Conservation (phyloP, 2,888 invertebrate species). For the Erannis defoliaria region DNA sequence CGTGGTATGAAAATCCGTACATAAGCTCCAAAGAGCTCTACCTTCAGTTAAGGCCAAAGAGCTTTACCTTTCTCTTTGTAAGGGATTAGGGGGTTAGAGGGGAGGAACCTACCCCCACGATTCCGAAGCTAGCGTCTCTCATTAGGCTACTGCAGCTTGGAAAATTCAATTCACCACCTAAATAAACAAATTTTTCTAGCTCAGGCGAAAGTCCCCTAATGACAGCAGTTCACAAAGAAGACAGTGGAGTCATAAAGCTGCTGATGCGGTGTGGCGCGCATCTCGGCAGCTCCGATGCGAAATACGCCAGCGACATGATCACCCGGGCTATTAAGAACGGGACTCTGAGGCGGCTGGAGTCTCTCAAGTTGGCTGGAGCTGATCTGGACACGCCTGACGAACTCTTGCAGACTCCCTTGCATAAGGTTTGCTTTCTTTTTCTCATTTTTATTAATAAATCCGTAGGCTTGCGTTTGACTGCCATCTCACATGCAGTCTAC, state of each 20-base stretch:
- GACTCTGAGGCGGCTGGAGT: conserved; percentile 84
- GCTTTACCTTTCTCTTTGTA: too few relatives aligned
- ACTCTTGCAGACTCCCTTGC: conserved; percentile 89
- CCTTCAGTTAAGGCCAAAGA: too few relatives aligned
- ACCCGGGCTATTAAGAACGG: conserved; percentile 89
- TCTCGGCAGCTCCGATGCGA: conserved; percentile 85
- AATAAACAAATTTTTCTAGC: conserved; percentile 41
- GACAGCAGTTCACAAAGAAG: conserved; percentile 89
- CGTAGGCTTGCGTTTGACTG: too few relatives aligned
- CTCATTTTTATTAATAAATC: not conserved
- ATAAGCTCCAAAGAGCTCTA: too few relatives aligned
- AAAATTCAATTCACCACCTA: too few relatives aligned
- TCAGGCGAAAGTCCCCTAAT: conserved; percentile 89
- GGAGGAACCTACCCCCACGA: too few relatives aligned
- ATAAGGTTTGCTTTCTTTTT: conserved; percentile 76
- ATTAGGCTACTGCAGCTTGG: too few relatives aligned
- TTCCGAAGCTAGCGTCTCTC: too few relatives aligned
- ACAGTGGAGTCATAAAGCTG: conserved; percentile 88
- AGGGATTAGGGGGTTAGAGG: too few relatives aligned
- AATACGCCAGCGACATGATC: conserved; percentile 89
- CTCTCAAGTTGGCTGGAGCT: conserved; percentile 89
- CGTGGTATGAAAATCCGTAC: too few relatives aligned
- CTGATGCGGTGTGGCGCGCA: conserved; percentile 92
- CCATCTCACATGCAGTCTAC: too few relatives aligned
- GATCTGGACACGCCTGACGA: conserved; percentile 88